Evolutionary conservation across 2,888 invertebrate genomes (phyloP).

Genomic region (Lobophora halterata): DNA sequence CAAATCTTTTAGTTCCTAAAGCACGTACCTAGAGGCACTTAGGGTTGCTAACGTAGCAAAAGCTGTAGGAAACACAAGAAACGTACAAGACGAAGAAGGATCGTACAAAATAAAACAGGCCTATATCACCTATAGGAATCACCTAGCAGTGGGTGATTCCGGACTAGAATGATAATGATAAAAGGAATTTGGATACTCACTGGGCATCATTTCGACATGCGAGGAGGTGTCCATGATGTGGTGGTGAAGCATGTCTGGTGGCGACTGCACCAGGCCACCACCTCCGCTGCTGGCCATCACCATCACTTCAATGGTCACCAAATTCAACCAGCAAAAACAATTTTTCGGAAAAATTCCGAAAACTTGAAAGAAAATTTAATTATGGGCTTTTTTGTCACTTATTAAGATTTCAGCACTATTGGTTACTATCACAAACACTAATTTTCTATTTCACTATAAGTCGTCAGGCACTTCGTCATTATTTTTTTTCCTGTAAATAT

Average conservation of each 20-base stretch:
- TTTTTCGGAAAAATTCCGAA: slow-evolving; percentile 11
- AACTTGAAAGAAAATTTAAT: too few relatives aligned
- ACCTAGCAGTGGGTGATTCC: too few relatives aligned
- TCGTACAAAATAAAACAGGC: too few relatives aligned
- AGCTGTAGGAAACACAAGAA: too few relatives aligned
- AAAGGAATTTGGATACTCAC: slow-evolving; percentile 62
- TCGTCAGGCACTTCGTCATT: slow-evolving; percentile 70
- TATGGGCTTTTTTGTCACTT: too few relatives aligned
- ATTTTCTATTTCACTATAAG: slow-evolving; percentile 33
- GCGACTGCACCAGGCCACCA: slow-evolving; percentile 79
- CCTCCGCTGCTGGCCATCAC: slow-evolving; percentile 77
- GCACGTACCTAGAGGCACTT: too few relatives aligned
- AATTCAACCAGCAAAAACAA: slow-evolving; percentile 39
- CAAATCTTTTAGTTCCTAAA: too few relatives aligned
- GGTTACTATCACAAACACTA: slow-evolving; percentile 27
- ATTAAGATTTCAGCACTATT: slow-evolving; percentile 17
- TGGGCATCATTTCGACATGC: slow-evolving; percentile 77
- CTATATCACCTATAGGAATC: too few relatives aligned
- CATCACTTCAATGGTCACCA: slow-evolving; percentile 56
- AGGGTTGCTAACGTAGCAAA: too few relatives aligned
- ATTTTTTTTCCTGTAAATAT: slow-evolving; percentile 50
- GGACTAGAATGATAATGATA: too few relatives aligned
- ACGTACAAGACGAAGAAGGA: too few relatives aligned
- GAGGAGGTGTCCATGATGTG: slow-evolving; percentile 77
- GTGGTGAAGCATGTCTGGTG: slow-evolving; percentile 77